Conservation (phyloP, 2,797 vertebrate species). For the Sebastes cheni region DNA sequence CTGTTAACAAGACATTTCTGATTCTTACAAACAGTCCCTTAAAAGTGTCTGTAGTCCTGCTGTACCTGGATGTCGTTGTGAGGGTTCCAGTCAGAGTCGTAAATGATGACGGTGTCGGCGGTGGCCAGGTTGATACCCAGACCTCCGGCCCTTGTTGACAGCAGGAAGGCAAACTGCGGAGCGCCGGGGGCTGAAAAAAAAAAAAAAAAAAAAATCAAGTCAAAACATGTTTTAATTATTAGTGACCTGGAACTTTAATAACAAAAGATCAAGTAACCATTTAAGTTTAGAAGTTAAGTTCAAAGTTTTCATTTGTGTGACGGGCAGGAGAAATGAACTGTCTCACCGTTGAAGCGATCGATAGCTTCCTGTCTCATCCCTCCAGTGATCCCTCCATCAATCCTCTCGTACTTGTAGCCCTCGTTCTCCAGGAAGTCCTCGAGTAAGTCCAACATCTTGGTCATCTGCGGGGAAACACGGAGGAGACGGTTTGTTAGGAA, state of each 20-base stretch:
- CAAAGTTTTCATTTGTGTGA: background rate
- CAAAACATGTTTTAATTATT: background rate
- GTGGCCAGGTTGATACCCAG: conserved; percentile 98
- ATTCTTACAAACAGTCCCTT: too few relatives aligned
- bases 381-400: conserved; percentile 96
- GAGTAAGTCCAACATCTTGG: conserved; percentile 97
- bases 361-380: conserved; percentile 99
- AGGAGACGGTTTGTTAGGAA: background rate
- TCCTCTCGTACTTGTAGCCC: conserved; percentile 97
- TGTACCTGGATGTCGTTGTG: conserved; percentile 98
- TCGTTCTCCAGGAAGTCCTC: conserved; percentile 98
- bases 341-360: conserved; percentile 93
- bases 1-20: too few relatives aligned
- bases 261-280: background rate
- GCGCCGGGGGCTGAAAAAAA: conserved; percentile 90
- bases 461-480: conserved; percentile 85
- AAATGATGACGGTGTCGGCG: conserved; percentile 97
- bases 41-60: too few relatives aligned
- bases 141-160: conserved; percentile 96
- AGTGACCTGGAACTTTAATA: background rate
- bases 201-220: background rate
- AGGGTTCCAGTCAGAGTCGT: conserved; percentile 99
- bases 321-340: background rate
- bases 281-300: background rate
- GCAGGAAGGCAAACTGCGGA: conserved; percentile 95